Percentiles rank a stretch among this genome's conserved stretches.
Evolutionary conservation across 1,140 invertebrate genomes (phyloP).

Genomic region (Oreohelix idahoensis): DNA sequence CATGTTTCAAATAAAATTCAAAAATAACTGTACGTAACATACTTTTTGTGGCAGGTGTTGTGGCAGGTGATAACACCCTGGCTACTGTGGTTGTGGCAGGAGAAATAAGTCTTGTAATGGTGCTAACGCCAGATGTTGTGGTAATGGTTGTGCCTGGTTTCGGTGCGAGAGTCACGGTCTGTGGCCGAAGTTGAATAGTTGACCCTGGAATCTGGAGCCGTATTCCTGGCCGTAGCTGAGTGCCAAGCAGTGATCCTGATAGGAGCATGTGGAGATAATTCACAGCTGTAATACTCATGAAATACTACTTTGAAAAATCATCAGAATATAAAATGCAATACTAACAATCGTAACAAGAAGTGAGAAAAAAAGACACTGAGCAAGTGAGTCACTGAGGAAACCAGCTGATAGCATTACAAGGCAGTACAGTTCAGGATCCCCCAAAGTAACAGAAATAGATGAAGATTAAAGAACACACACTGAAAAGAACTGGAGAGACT

Average conservation of each 20-base stretch:
- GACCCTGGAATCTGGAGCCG: slow-evolving; percentile 63
- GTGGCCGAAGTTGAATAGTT: slow-evolving; percentile 52
- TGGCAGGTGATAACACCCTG: slow-evolving; percentile 38
- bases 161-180: slow-evolving; percentile 61
- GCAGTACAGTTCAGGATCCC: too few relatives aligned
- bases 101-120: slow-evolving; percentile 49
- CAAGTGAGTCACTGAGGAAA: too few relatives aligned
- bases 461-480: too few relatives aligned
- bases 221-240: slow-evolving; percentile 53
- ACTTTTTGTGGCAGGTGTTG: slow-evolving; percentile 35
- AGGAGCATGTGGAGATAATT: neutral
- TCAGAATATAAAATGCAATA: too few relatives aligned
- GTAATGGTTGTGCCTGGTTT: slow-evolving; percentile 62
- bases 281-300: too few relatives aligned
- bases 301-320: too few relatives aligned
- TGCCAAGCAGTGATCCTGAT: slow-evolving; percentile 37
- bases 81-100: slow-evolving; percentile 74
- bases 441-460: too few relatives aligned
- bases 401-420: too few relatives aligned
- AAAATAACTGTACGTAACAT: slow-evolving; percentile 3
- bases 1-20: neutral
- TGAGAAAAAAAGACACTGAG: too few relatives aligned
- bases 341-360: too few relatives aligned
- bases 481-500: too few relatives aligned
- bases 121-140: slow-evolving; percentile 24